Base-by-base conservation (phyloP, 1,140 invertebrate genomes). In the Brachystomella parvula region DNA sequence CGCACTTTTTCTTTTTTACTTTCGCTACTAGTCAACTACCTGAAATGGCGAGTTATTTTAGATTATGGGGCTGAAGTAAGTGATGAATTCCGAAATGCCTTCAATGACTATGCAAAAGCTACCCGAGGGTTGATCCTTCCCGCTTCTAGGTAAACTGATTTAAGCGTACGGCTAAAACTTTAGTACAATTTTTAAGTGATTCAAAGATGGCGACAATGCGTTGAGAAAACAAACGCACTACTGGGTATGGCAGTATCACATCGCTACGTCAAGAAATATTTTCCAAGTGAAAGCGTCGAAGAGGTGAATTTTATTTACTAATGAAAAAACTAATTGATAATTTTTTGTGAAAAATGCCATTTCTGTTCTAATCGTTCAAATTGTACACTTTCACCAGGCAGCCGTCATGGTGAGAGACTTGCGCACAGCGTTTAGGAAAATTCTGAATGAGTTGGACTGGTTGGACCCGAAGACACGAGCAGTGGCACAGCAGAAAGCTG, bases 41-140 rank as follows among this genome's bases (percentile, higher is more conserved):
- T 73, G 29, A 63, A 60, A 58, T 73, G 71, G 71, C 17, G 71
- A 35, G 19, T 70, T 2, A 64, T 73, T 29, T 35, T 63, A 2
- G 47, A 58, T 21, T 65, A 67, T 24, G 70, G 64, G 26, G 64
- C 58, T 30, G 72, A 71, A 39, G 62, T 67, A 2, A 64, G 31
- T 44, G 47, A 47, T 21, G 58, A 56, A 56, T 28, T 73, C 1
- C 47, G 66, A 35, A 35, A 65, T 3, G 24, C 56, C 15, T 47
- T 71, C 29, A 71, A 71, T 47, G 31, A 71, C 3, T 73, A 63
- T 31, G 35, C 63, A 2, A 67, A 44, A 58, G 32, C 35, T 19
- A 71, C 67, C 6, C 49, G 53, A 57, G 72, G 70, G 21, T 47
- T 64, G n/a, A 39, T 61, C 29, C 63, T 60, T 60, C 64, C 70